phyloP scores from a whole-genome alignment of 2,888 invertebrate species.

The Trypoxylon attenuatum region DNA sequence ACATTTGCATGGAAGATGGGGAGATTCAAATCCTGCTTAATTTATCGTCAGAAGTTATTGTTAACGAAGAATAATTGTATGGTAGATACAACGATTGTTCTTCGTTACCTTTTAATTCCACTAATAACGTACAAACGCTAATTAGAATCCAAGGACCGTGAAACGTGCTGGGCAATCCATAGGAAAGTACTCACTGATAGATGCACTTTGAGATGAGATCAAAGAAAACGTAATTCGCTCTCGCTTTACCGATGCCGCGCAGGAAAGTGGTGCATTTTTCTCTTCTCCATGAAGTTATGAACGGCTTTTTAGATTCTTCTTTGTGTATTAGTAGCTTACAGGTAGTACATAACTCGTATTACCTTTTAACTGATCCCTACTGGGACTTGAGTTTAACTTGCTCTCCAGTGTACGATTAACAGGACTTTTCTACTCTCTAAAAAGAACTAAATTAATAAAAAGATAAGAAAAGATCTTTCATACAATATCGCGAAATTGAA shows the following conservation, averaged over 20 bases:
- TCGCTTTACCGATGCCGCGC: constrained; percentile 22
- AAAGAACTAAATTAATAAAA: too few species aligned
- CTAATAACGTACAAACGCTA: constrained; percentile 1
- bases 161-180: not conserved
- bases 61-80: too few species aligned
- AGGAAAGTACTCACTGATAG: constrained; percentile 6
- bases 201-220: constrained; percentile 34
- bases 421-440: too few species aligned
- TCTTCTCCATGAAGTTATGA: constrained; percentile 20
- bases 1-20: too few species aligned
- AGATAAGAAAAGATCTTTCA: too few species aligned
- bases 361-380: too few species aligned
- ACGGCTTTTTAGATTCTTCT: constrained; percentile 11
- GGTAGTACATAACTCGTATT: constrained; percentile 33
- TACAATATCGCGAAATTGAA: too few species aligned
- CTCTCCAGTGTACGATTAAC: too few species aligned
- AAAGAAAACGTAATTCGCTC: constrained; percentile 45
- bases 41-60: too few species aligned
- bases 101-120: not conserved
- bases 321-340: constrained; percentile 29
- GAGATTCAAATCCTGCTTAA: too few species aligned
- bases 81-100: too few species aligned
- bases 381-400: too few species aligned
- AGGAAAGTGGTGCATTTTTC: constrained; percentile 30
- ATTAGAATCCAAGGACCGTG: constrained; percentile 1